Evolutionary conservation across 1,140 invertebrate species (phyloP).

Genomic region (Asbolus verrucosus): DNA sequence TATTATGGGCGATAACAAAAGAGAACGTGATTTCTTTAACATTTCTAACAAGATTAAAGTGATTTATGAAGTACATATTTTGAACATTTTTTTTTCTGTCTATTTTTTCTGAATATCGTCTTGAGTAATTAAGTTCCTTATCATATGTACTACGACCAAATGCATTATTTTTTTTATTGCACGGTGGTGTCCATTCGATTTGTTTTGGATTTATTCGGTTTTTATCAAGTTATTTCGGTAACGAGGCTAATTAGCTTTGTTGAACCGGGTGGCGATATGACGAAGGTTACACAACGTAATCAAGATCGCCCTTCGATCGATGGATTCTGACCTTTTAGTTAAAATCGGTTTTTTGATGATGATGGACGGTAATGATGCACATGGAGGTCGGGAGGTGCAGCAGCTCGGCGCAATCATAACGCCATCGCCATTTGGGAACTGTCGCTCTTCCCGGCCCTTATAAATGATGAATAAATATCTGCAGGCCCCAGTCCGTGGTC

Average conservation of each 20-base stretch:
- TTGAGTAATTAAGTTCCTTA: too few species aligned
- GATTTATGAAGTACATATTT: too few species aligned
- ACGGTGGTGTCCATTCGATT: too few species aligned
- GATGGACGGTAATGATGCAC: slow-evolving; percentile 1
- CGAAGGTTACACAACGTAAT: slow-evolving; percentile 35
- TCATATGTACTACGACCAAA: too few species aligned
- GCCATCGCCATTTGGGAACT: too few species aligned
- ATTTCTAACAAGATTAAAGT: too few species aligned
- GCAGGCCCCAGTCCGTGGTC: not conserved
- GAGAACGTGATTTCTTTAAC: too few species aligned
- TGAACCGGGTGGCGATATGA: slow-evolving; percentile 5
- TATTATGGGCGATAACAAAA: too few species aligned
- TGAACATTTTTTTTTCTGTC: too few species aligned
- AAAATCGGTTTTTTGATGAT: slow-evolving; percentile 1
- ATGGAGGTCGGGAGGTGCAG: not conserved
- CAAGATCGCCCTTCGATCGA: slow-evolving; percentile 15
- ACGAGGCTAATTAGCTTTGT: slow-evolving; percentile 21
- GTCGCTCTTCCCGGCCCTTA: not conserved
- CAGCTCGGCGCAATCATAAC: not conserved
- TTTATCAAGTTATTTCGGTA: slow-evolving; percentile 25
- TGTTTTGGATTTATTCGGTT: slow-evolving; percentile 5
- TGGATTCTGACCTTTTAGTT: slow-evolving; percentile 6
- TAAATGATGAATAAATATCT: slow-evolving; percentile 2
- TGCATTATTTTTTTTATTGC: too few species aligned
- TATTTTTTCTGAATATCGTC: too few species aligned